phyloP scores from a whole-genome alignment of 2,797 vertebrate species.

The Artibeus jamaicensis region DNA sequence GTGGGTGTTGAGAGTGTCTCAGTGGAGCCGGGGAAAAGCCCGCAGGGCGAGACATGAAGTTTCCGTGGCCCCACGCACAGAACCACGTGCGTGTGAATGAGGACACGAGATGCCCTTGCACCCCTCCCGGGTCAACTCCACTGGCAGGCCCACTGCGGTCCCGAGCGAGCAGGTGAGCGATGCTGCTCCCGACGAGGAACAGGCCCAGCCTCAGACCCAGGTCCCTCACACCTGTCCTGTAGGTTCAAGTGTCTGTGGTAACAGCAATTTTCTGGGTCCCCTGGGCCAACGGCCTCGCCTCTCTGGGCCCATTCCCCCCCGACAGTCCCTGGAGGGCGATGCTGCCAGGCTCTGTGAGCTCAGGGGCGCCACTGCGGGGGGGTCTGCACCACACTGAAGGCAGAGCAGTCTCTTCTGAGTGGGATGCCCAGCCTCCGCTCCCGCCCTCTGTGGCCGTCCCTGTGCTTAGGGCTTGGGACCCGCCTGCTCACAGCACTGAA shows the following conservation, averaged over 20 bases:
- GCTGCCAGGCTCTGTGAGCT: accelerated
- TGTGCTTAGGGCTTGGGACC: accelerated
- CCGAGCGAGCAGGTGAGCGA: accelerated
- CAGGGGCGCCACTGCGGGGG: accelerated
- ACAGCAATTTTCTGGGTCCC: background rate
- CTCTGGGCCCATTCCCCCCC: background rate
- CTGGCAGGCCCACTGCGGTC: accelerated
- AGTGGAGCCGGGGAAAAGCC: background rate
- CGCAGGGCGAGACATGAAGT: background rate
- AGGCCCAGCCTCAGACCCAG: background rate
- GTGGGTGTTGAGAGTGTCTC: accelerated
- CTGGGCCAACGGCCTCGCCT: accelerated
- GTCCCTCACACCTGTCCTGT: accelerated
- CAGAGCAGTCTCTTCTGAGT: background rate
- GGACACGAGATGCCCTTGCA: accelerated
- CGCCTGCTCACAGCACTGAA: accelerated
- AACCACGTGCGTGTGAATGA: background rate
- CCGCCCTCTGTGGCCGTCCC: background rate
- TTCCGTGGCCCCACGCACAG: background rate
- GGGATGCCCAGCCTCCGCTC: accelerated
- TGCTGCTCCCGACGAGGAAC: accelerated
- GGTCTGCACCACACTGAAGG: accelerated
- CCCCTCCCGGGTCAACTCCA: accelerated
- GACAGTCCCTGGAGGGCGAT: accelerated
- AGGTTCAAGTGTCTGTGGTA: background rate